phyloP scores from a whole-genome alignment of 2,113 vertebrate genomes.

The Lampris megalopsis region DNA sequence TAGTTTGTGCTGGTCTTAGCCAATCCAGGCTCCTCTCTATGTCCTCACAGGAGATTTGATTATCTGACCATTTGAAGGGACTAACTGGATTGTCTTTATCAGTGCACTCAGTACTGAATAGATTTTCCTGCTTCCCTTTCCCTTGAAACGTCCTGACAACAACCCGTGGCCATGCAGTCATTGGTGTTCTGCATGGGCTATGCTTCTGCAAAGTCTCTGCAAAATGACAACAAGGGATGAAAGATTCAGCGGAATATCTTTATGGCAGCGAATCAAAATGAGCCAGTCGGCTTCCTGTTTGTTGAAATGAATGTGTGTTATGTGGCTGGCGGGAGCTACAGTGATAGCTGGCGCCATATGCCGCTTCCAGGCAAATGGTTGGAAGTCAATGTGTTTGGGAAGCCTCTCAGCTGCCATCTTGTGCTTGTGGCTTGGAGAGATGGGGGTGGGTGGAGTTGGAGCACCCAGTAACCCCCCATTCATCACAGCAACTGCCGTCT shows the following conservation, averaged over 20 bases:
- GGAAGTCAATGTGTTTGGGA: slow-evolving; percentile 66
- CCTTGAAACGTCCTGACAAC: slow-evolving; percentile 6
- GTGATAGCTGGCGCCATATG: slow-evolving; percentile 68
- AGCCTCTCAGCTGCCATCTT: slow-evolving; percentile 69
- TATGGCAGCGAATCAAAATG: background rate
- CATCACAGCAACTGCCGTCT: slow-evolving; percentile 70
- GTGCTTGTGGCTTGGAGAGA: slow-evolving; percentile 33
- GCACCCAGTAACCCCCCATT: slow-evolving; percentile 55
- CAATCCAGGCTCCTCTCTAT: background rate
- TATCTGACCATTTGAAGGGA: slow-evolving; percentile 20
- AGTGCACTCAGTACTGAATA: slow-evolving; percentile 9
- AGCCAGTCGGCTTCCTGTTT: slow-evolving; percentile 38
- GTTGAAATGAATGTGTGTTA: slow-evolving; percentile 14
- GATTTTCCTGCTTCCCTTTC: background rate
- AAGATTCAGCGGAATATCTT: background rate
- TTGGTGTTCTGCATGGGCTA: background rate
- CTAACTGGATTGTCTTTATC: slow-evolving; percentile 30
- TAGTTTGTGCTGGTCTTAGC: background rate
- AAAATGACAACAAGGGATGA: background rate
- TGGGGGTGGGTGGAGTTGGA: slow-evolving; percentile 1
- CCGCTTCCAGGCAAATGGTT: slow-evolving; percentile 45
- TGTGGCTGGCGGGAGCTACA: slow-evolving; percentile 35
- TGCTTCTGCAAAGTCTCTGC: background rate
- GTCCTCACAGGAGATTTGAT: background rate
- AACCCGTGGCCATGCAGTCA: slow-evolving; percentile 8